Evolutionary conservation across 2,888 invertebrate species (phyloP).

Genomic region (Hypena proboscidalis): DNA sequence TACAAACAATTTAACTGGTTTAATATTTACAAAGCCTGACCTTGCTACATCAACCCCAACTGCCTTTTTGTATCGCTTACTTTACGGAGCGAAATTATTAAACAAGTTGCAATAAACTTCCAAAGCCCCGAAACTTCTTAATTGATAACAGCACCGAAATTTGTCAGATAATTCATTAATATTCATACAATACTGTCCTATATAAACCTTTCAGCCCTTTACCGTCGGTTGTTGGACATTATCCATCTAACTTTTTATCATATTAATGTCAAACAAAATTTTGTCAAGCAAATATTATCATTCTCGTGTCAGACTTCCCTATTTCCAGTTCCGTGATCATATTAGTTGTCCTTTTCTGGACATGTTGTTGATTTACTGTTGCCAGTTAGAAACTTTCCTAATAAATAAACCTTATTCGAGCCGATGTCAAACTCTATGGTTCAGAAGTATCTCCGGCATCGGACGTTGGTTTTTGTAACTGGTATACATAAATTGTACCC

Average conservation of each 20-base stretch:
- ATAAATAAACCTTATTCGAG: constrained; percentile 81
- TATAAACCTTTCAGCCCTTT: constrained; percentile 37
- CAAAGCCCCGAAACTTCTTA: constrained; percentile 21
- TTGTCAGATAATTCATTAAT: constrained; percentile 40
- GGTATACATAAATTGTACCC: constrained; percentile 75
- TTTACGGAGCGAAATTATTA: constrained; percentile 13
- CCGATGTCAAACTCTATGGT: constrained; percentile 77
- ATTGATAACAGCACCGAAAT: constrained; percentile 38
- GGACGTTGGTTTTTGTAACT: constrained; percentile 72
- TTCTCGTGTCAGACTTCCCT: constrained; percentile 44
- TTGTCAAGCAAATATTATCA: constrained; percentile 54
- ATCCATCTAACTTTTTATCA: constrained; percentile 48
- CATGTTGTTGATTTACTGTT: constrained; percentile 78
- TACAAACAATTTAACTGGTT: constrained; percentile 2
- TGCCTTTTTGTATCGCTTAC: constrained; percentile 14
- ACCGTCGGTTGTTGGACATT: constrained; percentile 44
- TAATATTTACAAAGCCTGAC: constrained; percentile 4
- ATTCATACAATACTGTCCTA: constrained; percentile 42
- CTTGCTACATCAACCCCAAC: constrained; percentile 9
- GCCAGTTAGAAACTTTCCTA: constrained; percentile 75
- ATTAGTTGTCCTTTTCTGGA: constrained; percentile 51
- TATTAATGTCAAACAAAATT: constrained; percentile 52
- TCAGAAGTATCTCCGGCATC: constrained; percentile 71
- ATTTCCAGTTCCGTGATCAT: constrained; percentile 45
- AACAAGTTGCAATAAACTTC: constrained; percentile 20